Evolutionary conservation across 2,113 vertebrate species (phyloP), one percentile per base, ranked within the genome.

Genomic region (Alaudala cheleensis): DNA sequence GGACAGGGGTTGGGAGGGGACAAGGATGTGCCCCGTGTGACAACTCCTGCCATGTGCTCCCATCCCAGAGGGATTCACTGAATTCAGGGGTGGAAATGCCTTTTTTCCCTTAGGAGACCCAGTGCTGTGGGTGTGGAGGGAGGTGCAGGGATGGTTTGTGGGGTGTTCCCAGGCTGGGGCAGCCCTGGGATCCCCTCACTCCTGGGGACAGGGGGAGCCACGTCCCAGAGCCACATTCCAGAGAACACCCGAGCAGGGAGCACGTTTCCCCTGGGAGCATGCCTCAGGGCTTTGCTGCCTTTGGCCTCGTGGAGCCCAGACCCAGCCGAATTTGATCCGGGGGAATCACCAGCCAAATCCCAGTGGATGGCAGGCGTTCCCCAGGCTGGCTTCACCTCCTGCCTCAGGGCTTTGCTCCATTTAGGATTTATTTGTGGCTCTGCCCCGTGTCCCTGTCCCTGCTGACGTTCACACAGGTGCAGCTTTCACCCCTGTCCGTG

Each of bases 71-170:
- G 12, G 9, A 13, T 47, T 92, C 39, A 40, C 23, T 51, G 56
- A 3, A 44, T 71, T 21, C 50, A 8, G 58, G 37, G 8, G 58
- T 37, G 17, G 7, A 53, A 57, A 12, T 10, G 12, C 0, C 10
- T 31, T 65, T 39, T 34, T 42, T 31, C 5, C 7, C 12, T 47
- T 34, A 3, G 7, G 10, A 81, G 18, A 33, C 50, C 12, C 31
- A 8, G 1, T 0, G 15, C 44, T 40, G 18, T 1, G 0, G 19
- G 8, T 0, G 11, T 0, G 6, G 64, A 1, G 7, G 19, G 47
- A 25, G 39, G 22, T 42, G 22, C 12, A 2, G 45, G 51, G 33
- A 3, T 10, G 40, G 22, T 45, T 23, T 73, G 28, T 42, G 42
- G 87, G 66, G 8, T 56, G 45, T 24, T 71, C n/a, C 31, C 2